Conservation (phyloP, 2,888 invertebrate genomes). For the Aromia moschata region DNA sequence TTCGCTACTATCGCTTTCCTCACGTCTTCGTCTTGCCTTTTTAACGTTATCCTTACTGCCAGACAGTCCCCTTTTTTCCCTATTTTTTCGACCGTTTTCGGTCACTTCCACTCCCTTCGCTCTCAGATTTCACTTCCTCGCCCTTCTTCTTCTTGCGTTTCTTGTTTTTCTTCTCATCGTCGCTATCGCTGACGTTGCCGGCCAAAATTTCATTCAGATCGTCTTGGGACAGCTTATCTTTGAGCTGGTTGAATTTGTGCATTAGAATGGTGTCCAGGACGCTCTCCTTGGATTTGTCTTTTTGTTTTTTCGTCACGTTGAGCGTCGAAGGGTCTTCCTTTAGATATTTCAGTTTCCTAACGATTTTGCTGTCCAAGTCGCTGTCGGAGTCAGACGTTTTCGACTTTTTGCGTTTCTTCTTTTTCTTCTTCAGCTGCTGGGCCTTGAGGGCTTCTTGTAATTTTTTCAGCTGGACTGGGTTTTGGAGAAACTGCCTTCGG, state of each 20-base stretch:
- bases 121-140: too few relatives aligned
- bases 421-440: conserved; percentile 65
- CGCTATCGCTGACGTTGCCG: conserved; percentile 60
- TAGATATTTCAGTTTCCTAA: conserved; percentile 53
- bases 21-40: conserved; percentile 25
- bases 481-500: conserved; percentile 83
- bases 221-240: conserved; percentile 64
- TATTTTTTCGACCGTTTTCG: conserved; percentile 23
- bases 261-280: conserved; percentile 76
- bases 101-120: conserved; percentile 26
- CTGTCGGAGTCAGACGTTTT: conserved; percentile 51
- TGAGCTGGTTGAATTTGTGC: conserved; percentile 75
- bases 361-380: conserved; percentile 53
- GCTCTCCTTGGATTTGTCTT: conserved; percentile 61
- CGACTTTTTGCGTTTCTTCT: conserved; percentile 62
- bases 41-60: conserved; percentile 9
- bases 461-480: conserved; percentile 90
- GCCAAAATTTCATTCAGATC: conserved; percentile 60
- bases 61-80: neutral
- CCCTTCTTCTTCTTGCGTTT: conserved; percentile 35
- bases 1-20: conserved; percentile 20
- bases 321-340: conserved; percentile 37
- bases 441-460: conserved; percentile 80
- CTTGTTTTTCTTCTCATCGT: conserved; percentile 40
- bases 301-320: conserved; percentile 46